Evolutionary conservation across 2,888 invertebrate genomes (phyloP), one percentile per base, ranked within the genome.

Genomic region (Brachyptera risi): DNA sequence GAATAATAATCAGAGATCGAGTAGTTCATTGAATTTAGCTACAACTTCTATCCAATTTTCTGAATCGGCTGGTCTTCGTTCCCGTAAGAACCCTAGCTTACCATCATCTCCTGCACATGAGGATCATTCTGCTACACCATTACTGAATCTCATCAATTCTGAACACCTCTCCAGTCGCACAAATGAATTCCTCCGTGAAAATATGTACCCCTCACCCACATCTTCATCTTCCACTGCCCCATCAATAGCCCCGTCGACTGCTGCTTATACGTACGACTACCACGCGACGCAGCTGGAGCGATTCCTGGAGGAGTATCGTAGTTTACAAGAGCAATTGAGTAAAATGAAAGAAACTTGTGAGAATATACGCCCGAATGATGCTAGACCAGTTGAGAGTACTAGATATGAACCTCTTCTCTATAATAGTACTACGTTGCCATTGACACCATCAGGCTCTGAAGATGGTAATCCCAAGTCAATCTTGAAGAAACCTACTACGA

Each of bases 291-390:
- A 90, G 71, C 75, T 90, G 65, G 90, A 90, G 70, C 81, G 85
- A 60, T 90, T 90, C 73, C 79, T 90, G 47, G 88, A 90, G 69
- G 90, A 90, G 71, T 90, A 90, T 71, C 81, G 88, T 67, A 85
- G 80, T 68, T 78, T 90, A 61, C 86, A 90, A 71, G 86, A 88
- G 71, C 88, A 90, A 73, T 76, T 90, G 65, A 87, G 87, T 62
- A 84, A 85, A 72, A 89, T 90, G 88, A 90, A 88, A 70, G 86
- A 88, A 70, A 87, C 87, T 21, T 84, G 88, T 70, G 88, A 88
- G 67, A 86, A 83, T 66, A 79, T 88, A 68, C 75, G 80, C 31
- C 78, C 78, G 58, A 78, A 75, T 66, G 75, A 76, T 65, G 40
- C 42, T 11, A 37, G 38, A n/a, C 31, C 59, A 11, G 54, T 47